Percentiles rank a stretch among this genome's conserved stretches.
phyloP scores from a whole-genome alignment of 2,888 invertebrate genomes.

The Scrobipalpa costella region DNA sequence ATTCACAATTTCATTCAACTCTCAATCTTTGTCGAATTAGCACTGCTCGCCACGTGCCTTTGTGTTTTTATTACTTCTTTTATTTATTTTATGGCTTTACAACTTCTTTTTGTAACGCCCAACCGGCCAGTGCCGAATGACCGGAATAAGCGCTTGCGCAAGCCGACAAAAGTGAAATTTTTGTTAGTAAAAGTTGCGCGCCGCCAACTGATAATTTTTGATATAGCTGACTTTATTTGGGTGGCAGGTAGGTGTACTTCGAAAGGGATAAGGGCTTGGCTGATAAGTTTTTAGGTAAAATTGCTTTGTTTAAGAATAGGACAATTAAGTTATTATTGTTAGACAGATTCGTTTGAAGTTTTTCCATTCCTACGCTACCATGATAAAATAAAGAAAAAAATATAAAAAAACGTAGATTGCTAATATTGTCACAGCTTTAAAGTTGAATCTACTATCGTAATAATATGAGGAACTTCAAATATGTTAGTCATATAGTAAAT shows the following conservation, averaged over 20 bases:
- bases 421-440: neutral
- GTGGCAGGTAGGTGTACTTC: conserved; percentile 2
- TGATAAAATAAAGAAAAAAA: no score
- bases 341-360: no score
- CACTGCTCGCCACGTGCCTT: conserved; percentile 44
- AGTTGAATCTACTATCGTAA: neutral
- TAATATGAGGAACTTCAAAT: conserved; percentile 21
- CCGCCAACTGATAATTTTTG: conserved; percentile 31
- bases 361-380: no score
- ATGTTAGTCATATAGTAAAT: conserved; percentile 20
- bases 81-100: conserved; percentile 53
- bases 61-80: conserved; percentile 20
- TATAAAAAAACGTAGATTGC: neutral
- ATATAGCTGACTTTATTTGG: neutral
- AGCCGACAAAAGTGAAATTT: conserved; percentile 77
- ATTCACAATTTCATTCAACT: conserved; percentile 39
- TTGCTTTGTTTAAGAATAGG: neutral
- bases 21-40: conserved; percentile 72
- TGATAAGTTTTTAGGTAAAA: conserved; percentile 7
- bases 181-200: conserved; percentile 62
- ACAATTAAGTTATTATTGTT: no score
- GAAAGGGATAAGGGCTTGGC: conserved; percentile 16
- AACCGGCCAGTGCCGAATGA: conserved; percentile 26
- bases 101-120: conserved; percentile 43
- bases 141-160: conserved; percentile 55